Evolutionary conservation across 2,888 invertebrate genomes (phyloP), one percentile per base, ranked within the genome.

Genomic region (Steinernema carpocapsae): DNA sequence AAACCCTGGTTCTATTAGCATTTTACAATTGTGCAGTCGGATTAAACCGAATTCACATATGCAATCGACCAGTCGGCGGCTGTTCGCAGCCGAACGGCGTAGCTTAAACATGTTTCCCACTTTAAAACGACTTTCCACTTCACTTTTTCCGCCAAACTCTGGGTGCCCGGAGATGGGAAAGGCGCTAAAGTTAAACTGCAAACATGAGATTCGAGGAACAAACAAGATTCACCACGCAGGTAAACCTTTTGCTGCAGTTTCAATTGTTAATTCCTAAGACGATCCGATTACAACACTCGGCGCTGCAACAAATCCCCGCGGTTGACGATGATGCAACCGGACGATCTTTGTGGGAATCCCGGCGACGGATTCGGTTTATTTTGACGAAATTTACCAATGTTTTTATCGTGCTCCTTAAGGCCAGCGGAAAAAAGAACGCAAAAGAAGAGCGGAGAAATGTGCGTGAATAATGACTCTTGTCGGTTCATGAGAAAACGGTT

Each of bases 231-330:
- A 19, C 3, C 48, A n/a, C 3, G n/a, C n/a, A 48, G 43, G 43
- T n/a, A 17, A 48, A 7, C 48, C 19, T 48, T 48, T 19, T 14
- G 48, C 4, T 4, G 22, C 26, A 17, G 56, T 19, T 56, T 56
- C 56, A 26, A 22, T 26, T 1, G 56, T 22, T 56, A 32, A 64
- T 29, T 29, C 24, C 52, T 24, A 24, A 52, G 52, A 1, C 32
- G 37, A 64, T 64, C 64, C 64, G 64, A 64, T 64, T 64, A 64
- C 64, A 64, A 64, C 64, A 29, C 64, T 10, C 37, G 10, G 64
- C 29, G 64, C 14, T 64, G 64, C 32, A 64, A 32, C 64, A 64
- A 29, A 32, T 64, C 64, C 64, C 48, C 19, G 48, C 48, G 7
- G 19, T 17, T 48, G 48, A 37, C 56, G 56, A 56, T 56, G 64